Evolutionary conservation across 1,140 invertebrate species (phyloP).

Genomic region (Parapsyche elsis): DNA sequence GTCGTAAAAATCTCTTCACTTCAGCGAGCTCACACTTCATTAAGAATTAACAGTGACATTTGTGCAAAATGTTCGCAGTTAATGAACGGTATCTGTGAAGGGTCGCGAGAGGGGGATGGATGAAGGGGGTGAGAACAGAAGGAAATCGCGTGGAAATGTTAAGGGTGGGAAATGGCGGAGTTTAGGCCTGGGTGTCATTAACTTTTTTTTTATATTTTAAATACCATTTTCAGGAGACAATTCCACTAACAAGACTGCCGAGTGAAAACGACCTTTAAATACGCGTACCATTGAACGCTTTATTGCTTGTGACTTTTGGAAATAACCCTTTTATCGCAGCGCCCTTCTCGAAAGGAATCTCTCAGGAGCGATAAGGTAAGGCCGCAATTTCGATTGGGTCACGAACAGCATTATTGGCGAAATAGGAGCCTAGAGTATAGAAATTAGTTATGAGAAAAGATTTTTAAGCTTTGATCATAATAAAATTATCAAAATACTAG

Average conservation of each 20-base stretch:
- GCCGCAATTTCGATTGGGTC: background rate
- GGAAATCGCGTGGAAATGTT: constrained; percentile 34
- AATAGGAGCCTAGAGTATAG: too few relatives aligned
- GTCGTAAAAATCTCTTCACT: background rate
- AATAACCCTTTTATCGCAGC: background rate
- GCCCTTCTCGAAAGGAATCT: too few relatives aligned
- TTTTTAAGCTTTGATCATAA: too few relatives aligned
- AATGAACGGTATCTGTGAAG: constrained; percentile 21
- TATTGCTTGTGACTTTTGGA: constrained; percentile 2
- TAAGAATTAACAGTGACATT: constrained; percentile 41
- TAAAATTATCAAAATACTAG: too few relatives aligned
- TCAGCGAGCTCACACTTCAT: constrained; percentile 22
- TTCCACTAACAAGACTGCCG: constrained; percentile 21
- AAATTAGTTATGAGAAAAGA: too few relatives aligned
- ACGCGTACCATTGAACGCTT: background rate
- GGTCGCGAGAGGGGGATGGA: background rate
- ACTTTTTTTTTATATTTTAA: constrained; percentile 11
- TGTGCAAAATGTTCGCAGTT: constrained; percentile 32
- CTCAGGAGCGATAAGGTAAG: too few relatives aligned
- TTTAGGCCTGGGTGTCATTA: constrained; percentile 4
- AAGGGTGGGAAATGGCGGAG: background rate
- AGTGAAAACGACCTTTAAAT: background rate
- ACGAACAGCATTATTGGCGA: background rate
- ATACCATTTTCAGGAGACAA: constrained; percentile 14
- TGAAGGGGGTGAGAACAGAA: background rate